Percentiles rank a stretch among this genome's conserved stretches.
Evolutionary conservation across 1,140 invertebrate species (phyloP).

Genomic region (Thrips palmi): DNA sequence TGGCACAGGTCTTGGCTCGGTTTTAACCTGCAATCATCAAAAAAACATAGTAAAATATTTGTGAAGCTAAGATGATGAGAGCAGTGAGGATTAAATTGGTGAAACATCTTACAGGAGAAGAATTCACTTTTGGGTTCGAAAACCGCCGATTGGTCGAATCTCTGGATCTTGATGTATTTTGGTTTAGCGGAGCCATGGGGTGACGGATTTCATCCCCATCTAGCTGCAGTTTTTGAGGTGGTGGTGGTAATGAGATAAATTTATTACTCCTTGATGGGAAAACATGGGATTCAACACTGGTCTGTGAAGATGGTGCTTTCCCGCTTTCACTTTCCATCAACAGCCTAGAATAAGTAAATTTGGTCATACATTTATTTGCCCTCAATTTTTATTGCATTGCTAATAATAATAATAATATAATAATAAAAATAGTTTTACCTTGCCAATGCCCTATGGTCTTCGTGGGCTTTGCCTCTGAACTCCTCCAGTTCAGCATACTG

Average conservation of each 20-base stretch:
- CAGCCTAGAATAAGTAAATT: not conserved
- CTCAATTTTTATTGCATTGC: slow-evolving; percentile 5
- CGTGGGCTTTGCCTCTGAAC: slow-evolving; percentile 27
- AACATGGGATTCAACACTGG: no score
- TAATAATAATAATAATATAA: slow-evolving; percentile 7
- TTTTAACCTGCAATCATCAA: not conserved
- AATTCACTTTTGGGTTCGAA: not conserved
- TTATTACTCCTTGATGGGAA: slow-evolving; percentile 7
- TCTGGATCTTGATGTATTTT: no score
- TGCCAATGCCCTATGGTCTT: slow-evolving; percentile 27
- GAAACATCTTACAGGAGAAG: not conserved
- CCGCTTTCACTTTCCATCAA: no score
- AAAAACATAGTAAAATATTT: not conserved
- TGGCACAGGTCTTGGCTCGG: not conserved
- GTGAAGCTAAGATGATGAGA: not conserved
- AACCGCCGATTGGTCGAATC: not conserved
- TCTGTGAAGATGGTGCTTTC: no score
- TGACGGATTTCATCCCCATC: no score
- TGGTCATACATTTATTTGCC: slow-evolving; percentile 4
- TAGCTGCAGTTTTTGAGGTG: slow-evolving; percentile 1
- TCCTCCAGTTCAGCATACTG: slow-evolving; percentile 29
- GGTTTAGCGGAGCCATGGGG: no score
- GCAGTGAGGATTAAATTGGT: not conserved
- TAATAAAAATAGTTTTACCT: slow-evolving; percentile 18
- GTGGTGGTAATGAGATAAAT: not conserved